Evolutionary conservation across 2,797 vertebrate genomes (phyloP).

Genomic region (Labroides dimidiatus): DNA sequence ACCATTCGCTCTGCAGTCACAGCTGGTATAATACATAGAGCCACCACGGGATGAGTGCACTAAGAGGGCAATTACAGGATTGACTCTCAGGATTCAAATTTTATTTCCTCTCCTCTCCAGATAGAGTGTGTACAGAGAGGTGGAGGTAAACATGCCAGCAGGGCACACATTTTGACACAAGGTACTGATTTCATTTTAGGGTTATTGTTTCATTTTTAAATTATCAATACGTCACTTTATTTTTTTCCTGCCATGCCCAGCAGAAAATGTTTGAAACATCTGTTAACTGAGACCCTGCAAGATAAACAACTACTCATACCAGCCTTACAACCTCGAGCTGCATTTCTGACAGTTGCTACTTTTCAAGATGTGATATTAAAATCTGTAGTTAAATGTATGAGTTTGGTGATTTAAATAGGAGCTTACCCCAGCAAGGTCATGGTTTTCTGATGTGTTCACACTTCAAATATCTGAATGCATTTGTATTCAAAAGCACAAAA

Average conservation of each 20-base stretch:
- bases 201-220: conserved; percentile 14
- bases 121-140: conserved; percentile 21
- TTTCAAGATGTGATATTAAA: too few species aligned
- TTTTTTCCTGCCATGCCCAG: neutral
- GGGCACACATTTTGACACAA: conserved; percentile 19
- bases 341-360: too few species aligned
- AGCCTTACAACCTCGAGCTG: too few species aligned
- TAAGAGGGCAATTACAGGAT: conserved; percentile 56
- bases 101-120: conserved; percentile 47
- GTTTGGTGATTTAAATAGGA: too few species aligned
- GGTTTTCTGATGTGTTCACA: too few species aligned
- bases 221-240: neutral
- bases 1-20: conserved; percentile 16
- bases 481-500: too few species aligned
- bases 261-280: neutral
- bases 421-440: too few species aligned
- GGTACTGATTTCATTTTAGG: conserved; percentile 31
- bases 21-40: conserved; percentile 31
- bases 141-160: conserved; percentile 24
- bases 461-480: too few species aligned
- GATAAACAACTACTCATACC: neutral
- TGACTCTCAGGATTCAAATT: conserved; percentile 54
- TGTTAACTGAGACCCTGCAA: neutral
- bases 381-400: too few species aligned
- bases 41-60: conserved; percentile 34